phyloP scores from a whole-genome alignment of 2,888 invertebrate genomes.

The Caenorhabditis sulstoni region DNA sequence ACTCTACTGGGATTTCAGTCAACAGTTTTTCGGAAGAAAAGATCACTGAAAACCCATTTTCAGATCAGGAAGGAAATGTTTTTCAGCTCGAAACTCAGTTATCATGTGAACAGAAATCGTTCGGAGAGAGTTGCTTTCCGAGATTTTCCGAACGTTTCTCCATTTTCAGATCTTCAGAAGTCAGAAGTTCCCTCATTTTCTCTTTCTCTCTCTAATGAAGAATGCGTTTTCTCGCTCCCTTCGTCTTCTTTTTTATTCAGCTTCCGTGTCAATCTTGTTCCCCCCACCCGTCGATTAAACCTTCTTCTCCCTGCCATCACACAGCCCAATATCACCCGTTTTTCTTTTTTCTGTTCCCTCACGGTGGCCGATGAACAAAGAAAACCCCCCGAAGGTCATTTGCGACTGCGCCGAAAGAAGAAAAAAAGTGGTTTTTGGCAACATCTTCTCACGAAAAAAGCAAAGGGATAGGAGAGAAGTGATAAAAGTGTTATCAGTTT shows the following conservation, averaged over 20 bases:
- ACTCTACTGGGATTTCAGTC: too few species aligned
- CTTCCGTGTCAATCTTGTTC: neutral
- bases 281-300: slow-evolving; percentile 8
- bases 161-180: too few species aligned
- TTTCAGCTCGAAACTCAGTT: too few species aligned
- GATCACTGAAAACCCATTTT: too few species aligned
- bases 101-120: too few species aligned
- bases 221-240: neutral
- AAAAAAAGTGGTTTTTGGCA: neutral
- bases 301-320: slow-evolving; percentile 10
- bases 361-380: neutral
- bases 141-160: too few species aligned
- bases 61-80: too few species aligned
- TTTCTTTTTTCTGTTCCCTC: slow-evolving; percentile 20
- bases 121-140: too few species aligned
- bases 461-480: slow-evolving; percentile 19
- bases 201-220: neutral
- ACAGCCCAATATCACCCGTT: slow-evolving; percentile 1
- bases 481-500: slow-evolving; percentile 13
- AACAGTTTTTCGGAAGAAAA: too few species aligned
- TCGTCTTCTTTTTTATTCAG: neutral
- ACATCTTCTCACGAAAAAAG: slow-evolving; percentile 11
- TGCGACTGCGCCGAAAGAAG: neutral
- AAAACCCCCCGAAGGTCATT: slow-evolving; percentile 27
- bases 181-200: too few species aligned